These are phyloP conservation scores for Coptodon rendalli DNA, from an alignment of 2,113 vertebrate genomes.

Conservation along the genomic window DNA sequence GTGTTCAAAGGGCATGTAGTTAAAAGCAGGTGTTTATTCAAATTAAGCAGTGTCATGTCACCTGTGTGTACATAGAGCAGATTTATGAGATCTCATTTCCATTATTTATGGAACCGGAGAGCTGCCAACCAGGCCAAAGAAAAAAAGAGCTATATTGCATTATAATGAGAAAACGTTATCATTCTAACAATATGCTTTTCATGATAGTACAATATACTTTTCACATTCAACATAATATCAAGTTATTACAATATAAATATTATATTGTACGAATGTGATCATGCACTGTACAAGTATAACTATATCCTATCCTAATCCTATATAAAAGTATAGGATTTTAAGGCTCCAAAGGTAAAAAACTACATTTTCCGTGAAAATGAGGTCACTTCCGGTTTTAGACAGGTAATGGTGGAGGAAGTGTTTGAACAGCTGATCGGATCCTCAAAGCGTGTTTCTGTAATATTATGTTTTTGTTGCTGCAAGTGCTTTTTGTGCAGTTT, in stretches of 20 bases:
- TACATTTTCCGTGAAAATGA: fast-evolving
- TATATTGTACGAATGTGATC: background rate
- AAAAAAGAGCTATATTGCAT: too few relatives aligned
- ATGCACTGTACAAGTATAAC: background rate
- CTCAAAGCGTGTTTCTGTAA: background rate
- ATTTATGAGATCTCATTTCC: too few relatives aligned
- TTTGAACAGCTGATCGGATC: background rate
- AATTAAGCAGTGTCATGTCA: too few relatives aligned
- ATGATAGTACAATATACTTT: too few relatives aligned
- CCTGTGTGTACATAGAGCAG: too few relatives aligned
- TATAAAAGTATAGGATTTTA: background rate
- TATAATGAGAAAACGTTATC: background rate
- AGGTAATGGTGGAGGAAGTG: background rate
- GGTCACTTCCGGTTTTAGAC: background rate
- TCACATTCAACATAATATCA: too few relatives aligned
- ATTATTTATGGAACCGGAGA: too few relatives aligned
- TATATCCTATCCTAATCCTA: too few relatives aligned
- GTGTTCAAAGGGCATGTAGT: too few relatives aligned
- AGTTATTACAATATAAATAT: too few relatives aligned
- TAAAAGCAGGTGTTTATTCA: too few relatives aligned
- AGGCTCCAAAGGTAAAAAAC: background rate
- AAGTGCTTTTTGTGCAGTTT: background rate
- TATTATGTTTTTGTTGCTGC: background rate
- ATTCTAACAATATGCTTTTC: fast-evolving
- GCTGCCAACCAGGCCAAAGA: too few relatives aligned